These are phyloP conservation scores for Tamias sibiricus DNA, from an alignment of 2,113 vertebrate genomes.

Conservation along the genomic window DNA sequence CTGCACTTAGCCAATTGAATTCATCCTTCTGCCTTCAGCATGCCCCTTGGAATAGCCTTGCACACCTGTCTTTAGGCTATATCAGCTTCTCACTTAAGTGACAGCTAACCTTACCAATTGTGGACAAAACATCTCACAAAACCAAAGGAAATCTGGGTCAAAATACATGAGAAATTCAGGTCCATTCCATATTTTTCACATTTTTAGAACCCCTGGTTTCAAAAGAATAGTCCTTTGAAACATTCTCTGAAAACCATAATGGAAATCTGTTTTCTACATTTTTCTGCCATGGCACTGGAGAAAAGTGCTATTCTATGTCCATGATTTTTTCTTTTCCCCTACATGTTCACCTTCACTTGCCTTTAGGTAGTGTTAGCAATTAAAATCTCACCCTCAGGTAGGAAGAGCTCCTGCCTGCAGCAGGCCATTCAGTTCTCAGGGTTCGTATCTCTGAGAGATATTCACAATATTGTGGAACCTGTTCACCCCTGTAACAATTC, in stretches of 20 bases:
- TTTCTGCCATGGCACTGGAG: background rate
- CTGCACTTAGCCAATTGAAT: background rate
- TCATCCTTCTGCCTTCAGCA: background rate
- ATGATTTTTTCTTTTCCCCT: background rate
- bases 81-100: background rate
- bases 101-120: background rate
- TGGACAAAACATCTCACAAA: background rate
- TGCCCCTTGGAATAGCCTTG: background rate
- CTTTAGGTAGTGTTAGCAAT: background rate
- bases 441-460: background rate
- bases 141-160: background rate
- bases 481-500: background rate
- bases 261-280: background rate
- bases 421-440: accelerated
- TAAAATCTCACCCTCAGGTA: background rate
- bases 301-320: background rate
- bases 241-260: background rate
- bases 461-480: background rate
- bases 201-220: background rate
- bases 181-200: background rate
- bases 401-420: background rate
- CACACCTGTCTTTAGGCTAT: background rate
- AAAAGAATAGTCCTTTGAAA: background rate
- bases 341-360: background rate
- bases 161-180: background rate